Evolutionary conservation across 2,888 invertebrate species (phyloP).

Genomic region (Drosophila nr. perissopoda): DNA sequence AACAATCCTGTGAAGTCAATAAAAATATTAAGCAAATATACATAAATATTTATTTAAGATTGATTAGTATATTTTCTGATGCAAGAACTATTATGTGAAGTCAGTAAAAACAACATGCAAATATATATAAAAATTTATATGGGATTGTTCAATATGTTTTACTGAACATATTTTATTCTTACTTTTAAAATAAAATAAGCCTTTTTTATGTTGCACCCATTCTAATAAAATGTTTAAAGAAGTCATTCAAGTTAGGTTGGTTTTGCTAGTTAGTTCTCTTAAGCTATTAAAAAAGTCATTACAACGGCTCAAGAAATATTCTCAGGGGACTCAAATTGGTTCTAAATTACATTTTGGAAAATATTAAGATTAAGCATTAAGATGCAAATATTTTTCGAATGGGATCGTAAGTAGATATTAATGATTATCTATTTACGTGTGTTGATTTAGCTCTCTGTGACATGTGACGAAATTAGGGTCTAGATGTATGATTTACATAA

Average conservation of each 20-base stretch:
- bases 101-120: background rate
- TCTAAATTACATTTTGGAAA: background rate
- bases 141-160: background rate
- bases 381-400: background rate
- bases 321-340: background rate
- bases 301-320: background rate
- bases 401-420: background rate
- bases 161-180: background rate
- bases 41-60: background rate
- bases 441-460: background rate
- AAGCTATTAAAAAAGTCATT: background rate
- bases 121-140: background rate
- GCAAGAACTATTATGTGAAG: background rate
- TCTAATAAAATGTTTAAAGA: background rate
- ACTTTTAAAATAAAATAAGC: background rate
- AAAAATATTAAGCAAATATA: background rate
- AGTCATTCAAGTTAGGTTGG: background rate
- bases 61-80: rapidly evolving
- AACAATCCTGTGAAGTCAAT: background rate
- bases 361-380: background rate
- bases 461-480: background rate
- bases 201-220: background rate
- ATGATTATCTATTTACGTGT: background rate
- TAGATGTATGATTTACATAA: background rate
- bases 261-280: background rate